Conservation (phyloP, 2,888 invertebrate species). For the Cacoxenus indagator region DNA sequence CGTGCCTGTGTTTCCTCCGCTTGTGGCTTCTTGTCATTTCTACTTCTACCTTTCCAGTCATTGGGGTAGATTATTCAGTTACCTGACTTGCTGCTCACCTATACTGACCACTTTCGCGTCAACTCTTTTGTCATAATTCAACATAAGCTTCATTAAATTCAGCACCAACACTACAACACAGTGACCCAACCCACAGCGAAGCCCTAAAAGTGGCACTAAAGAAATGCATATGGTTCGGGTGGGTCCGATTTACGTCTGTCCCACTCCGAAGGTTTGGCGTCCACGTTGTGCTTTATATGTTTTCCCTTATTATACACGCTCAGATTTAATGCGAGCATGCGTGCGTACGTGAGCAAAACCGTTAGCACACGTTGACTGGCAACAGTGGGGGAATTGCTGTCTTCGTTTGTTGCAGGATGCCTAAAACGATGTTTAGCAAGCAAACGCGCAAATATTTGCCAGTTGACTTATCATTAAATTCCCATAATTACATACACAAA, state of each 20-base stretch:
- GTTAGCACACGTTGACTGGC: too few relatives aligned
- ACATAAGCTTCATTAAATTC: not conserved
- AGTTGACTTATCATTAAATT: slow-evolving; percentile 54
- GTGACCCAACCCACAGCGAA: too few relatives aligned
- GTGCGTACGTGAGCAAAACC: not conserved
- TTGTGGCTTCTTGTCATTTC: too few relatives aligned
- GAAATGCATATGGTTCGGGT: too few relatives aligned
- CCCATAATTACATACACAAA: slow-evolving; percentile 60
- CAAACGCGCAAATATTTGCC: slow-evolving; percentile 47
- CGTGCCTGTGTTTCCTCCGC: too few relatives aligned
- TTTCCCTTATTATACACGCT: not conserved
- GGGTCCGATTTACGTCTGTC: not conserved
- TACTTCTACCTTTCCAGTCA: too few relatives aligned
- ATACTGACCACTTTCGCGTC: too few relatives aligned
- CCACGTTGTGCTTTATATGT: not conserved
- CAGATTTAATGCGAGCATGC: not conserved
- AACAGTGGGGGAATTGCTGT: too few relatives aligned
- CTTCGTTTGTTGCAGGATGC: too few relatives aligned
- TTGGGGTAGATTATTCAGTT: too few relatives aligned
- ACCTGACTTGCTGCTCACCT: too few relatives aligned
- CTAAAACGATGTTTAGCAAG: not conserved
- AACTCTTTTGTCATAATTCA: slow-evolving; percentile 11
- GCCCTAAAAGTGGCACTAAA: slow-evolving; percentile 5
- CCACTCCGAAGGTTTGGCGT: not conserved
- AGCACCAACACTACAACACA: too few relatives aligned